Base-by-base conservation (phyloP, 2,888 invertebrate species). In the Aplocera efformata region DNA sequence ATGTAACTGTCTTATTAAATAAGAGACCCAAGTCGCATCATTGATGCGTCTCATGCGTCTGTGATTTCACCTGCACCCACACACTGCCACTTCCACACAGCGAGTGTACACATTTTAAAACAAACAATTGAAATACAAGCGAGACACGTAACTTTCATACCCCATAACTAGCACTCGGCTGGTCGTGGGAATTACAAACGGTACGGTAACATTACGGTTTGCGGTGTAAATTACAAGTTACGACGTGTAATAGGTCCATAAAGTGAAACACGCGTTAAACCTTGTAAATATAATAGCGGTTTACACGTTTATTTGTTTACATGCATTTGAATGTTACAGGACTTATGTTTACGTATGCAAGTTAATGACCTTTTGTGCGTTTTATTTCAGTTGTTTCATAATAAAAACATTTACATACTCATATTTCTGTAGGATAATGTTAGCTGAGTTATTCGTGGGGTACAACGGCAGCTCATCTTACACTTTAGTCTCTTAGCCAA, bases 231-330 rank as follows among this genome's bases (percentile, higher is more conserved):
- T 62, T 55, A 60, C 50, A 54, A 46, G 39, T 53, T 42, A 44
- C 46, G 61, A 62, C 51, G 48, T 45, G 51, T 68, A 65, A 72
- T 67, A 51, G 58, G 46, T 59, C 50, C 57, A 68, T 72, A 72
- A 73, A 73, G 48, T 56, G 53, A 64, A 64, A 62, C 59, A 58
- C 45, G 55, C 67, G 58, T 67, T 51, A 65, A 66, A 31, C 53
- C 53, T 46, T 63, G 54, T 60, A 56, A 38, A 52, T 56, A 60
- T 48, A 44, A 53, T 35, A 13, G 42, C 51, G 46, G 55, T 63
- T 58, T 38, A 58, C 49, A 24, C 30, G 48, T 50, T 39, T 53
- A 45, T 60, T 46, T 56, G 50, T 44, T 48, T 29, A 29, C 36
- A 23, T 21, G 32, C 29, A 39, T n/a, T n/a, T 42, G 28, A 39